Evolutionary conservation across 2,888 invertebrate genomes (phyloP).

Genomic region (Napeogenes sylphis): DNA sequence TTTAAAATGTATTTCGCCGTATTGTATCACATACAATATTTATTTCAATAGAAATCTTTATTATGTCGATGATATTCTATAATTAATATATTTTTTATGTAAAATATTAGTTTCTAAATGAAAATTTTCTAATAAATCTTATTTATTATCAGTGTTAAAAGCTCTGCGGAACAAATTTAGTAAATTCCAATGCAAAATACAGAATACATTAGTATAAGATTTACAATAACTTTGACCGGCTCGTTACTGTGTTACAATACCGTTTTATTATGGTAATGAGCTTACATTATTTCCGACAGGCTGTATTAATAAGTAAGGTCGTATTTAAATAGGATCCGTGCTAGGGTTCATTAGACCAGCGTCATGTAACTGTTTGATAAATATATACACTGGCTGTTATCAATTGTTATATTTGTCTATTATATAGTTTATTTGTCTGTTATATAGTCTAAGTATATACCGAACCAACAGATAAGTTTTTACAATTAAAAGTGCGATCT

Average conservation of each 20-base stretch:
- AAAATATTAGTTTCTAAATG: no score
- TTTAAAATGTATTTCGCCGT: background rate
- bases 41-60: no score
- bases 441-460: no score
- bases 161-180: background rate
- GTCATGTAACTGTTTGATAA: constrained; percentile 8
- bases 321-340: constrained; percentile 44
- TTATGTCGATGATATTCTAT: no score
- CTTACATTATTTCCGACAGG: constrained; percentile 38
- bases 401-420: background rate
- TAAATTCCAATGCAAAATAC: constrained; percentile 6
- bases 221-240: constrained; percentile 22
- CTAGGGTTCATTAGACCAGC: constrained; percentile 27
- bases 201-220: constrained; percentile 11
- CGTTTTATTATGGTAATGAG: constrained; percentile 39
- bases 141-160: no score
- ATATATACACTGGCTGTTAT: background rate
- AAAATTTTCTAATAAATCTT: no score
- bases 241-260: constrained; percentile 28
- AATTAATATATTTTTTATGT: no score
- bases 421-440: background rate
- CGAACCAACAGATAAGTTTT: background rate
- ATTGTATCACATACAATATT: background rate
- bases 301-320: constrained; percentile 39
- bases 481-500: no score